These are phyloP conservation scores for Flabesymbios commensalis DNA, from an alignment of 2,888 invertebrate species.

Conservation along the genomic window DNA sequence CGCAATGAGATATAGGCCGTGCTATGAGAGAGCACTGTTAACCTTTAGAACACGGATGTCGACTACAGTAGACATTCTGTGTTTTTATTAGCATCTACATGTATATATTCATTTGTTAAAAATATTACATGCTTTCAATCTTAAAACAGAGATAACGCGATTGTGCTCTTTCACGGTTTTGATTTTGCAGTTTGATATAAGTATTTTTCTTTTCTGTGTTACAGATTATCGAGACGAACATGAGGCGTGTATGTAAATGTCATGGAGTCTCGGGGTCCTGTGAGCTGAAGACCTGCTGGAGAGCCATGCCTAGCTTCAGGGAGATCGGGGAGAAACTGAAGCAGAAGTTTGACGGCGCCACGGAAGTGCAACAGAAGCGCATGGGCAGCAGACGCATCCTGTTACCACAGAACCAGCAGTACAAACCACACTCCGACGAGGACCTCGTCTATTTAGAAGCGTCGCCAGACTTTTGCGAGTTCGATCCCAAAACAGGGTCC, in stretches of 20 bases:
- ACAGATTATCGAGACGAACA: slow-evolving; percentile 68
- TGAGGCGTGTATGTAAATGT: slow-evolving; percentile 80
- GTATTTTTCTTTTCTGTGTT: slow-evolving; percentile 18
- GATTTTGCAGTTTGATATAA: neutral
- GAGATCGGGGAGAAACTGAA: slow-evolving; percentile 87
- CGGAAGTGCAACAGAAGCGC: slow-evolving; percentile 68
- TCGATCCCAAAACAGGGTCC: slow-evolving; percentile 68
- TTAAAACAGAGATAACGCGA: too few species aligned
- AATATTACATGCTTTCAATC: too few species aligned
- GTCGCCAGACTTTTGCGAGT: slow-evolving; percentile 92
- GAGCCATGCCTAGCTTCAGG: slow-evolving; percentile 85
- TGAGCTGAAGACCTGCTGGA: slow-evolving; percentile 94
- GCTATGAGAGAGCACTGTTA: too few species aligned
- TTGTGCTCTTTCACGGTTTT: too few species aligned
- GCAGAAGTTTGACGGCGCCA: slow-evolving; percentile 91
- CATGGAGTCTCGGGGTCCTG: slow-evolving; percentile 96
- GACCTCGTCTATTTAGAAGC: slow-evolving; percentile 92
- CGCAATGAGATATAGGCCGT: too few species aligned
- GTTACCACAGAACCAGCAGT: slow-evolving; percentile 61
- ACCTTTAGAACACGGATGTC: too few species aligned
- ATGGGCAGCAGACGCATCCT: slow-evolving; percentile 65
- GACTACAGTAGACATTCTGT: too few species aligned
- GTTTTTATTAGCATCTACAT: too few species aligned
- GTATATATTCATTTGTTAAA: too few species aligned
- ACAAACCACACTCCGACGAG: slow-evolving; percentile 83